Evolutionary conservation across 2,888 invertebrate species (phyloP).

Genomic region (Eupithecia subfuscata): DNA sequence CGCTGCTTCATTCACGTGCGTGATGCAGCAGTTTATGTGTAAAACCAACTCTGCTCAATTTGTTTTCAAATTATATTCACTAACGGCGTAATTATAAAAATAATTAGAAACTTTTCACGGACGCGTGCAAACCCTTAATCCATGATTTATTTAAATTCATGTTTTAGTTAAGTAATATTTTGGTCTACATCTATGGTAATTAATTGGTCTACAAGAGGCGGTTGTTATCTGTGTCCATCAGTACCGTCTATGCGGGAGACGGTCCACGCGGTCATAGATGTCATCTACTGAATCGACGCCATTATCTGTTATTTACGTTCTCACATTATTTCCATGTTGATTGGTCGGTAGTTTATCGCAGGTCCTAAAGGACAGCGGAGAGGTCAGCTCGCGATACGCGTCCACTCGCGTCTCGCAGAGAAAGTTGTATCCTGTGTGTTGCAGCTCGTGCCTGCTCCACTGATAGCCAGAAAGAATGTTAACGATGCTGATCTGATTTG

Average conservation of each 20-base stretch:
- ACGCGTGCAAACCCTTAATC: neutral
- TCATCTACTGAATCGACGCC: conserved; percentile 17
- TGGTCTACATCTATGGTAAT: neutral
- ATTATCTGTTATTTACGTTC: conserved; percentile 25
- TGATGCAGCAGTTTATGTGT: conserved; percentile 10
- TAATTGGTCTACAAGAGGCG: neutral
- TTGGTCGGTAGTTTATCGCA: neutral
- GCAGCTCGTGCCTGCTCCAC: neutral
- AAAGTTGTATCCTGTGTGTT: conserved; percentile 26
- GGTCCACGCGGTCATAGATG: conserved; percentile 30
- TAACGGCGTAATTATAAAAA: neutral
- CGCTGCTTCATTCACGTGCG: conserved; percentile 18
- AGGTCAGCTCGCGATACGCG: neutral
- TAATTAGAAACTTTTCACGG: neutral
- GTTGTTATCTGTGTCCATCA: neutral
- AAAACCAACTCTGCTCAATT: neutral
- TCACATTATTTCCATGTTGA: neutral
- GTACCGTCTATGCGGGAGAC: conserved; percentile 17
- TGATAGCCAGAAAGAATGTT: conserved; percentile 28
- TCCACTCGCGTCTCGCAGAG: conserved; percentile 19
- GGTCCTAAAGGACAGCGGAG: neutral
- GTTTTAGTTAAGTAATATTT: neutral
- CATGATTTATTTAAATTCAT: neutral
- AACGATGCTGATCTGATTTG: conserved; percentile 25
- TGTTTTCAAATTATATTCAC: neutral